Evolutionary conservation across 2,888 invertebrate species (phyloP), one percentile per base, ranked within the genome.

Genomic region (Hyppa rectilinea): DNA sequence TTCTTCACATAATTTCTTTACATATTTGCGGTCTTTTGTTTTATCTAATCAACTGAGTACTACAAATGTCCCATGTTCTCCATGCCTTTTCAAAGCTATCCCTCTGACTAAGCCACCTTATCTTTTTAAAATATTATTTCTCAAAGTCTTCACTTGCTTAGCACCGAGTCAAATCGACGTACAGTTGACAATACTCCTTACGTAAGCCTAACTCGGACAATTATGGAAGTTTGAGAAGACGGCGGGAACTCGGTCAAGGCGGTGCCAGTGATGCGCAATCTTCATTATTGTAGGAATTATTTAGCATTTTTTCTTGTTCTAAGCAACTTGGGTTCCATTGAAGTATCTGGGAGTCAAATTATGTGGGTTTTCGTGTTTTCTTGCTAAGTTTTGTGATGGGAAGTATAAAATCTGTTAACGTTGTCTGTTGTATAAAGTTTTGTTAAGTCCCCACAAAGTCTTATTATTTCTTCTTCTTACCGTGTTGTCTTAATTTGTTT

Each of bases 211-310:
- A 84, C 38, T 38, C 63, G 52, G 53, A 82, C 87, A 86, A 89
- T 90, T 89, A 90, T 86, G 86, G 85, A 82, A 71, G 85, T 86
- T 87, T 82, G 84, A 78, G 82, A 85, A 82, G 80, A 80, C 68
- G 77, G 71, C 85, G 83, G 81, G 83, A 91, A 90, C 71, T 71
- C 85, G 91, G 91, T 87, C 91, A 91, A 91, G 91, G 91, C 61
- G 40, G 45, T 55, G 62, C 47, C 49, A 60, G 52, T 74, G 74
- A 79, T 62, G 72, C 72, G 84, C 71, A 81, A 83, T 83, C 73
- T 78, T 74, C 38, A 67, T 71, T 66, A 82, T 71, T 76, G 69
- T 81, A 79, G 82, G 82, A 79, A 79, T 81, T 67, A 79, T 72
- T 78, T 79, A 64, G 64, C 78, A 81, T 77, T 77, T 77, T 79